Evolutionary conservation across 2,888 invertebrate species (phyloP).

Genomic region (Dynastes hyllus): DNA sequence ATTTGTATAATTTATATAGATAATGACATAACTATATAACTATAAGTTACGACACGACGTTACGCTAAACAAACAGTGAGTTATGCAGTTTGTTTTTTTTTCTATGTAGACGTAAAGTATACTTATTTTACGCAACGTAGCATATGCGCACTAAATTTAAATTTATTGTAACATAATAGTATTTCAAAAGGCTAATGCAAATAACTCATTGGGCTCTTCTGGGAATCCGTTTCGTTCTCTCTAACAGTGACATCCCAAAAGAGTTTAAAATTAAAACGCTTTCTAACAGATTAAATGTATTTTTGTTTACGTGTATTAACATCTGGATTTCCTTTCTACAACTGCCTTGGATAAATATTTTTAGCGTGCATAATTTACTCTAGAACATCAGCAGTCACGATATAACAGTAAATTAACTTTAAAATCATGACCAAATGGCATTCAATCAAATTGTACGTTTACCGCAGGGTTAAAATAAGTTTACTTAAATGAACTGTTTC

Average conservation of each 20-base stretch:
- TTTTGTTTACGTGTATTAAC: constrained; percentile 35
- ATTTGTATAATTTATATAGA: too few relatives aligned
- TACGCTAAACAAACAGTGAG: too few relatives aligned
- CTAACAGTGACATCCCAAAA: constrained; percentile 15
- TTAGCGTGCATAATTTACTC: constrained; percentile 32
- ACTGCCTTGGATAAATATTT: constrained; percentile 39
- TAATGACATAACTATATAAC: too few relatives aligned
- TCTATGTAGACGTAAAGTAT: background rate
- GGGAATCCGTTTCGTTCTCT: background rate
- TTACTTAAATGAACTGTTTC: too few relatives aligned
- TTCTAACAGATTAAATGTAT: constrained; percentile 42
- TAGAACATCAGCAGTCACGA: background rate
- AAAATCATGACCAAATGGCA: constrained; percentile 20
- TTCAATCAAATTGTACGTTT: constrained; percentile 23
- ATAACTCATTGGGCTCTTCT: constrained; percentile 10
- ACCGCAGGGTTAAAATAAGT: constrained; percentile 5
- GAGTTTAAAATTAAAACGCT: constrained; percentile 42
- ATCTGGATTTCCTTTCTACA: constrained; percentile 34
- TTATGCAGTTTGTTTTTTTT: background rate
- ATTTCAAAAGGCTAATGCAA: background rate
- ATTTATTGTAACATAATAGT: constrained; percentile 12
- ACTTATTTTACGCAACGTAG: background rate
- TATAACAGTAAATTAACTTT: too few relatives aligned
- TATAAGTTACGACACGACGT: background rate
- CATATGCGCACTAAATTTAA: background rate